Conservation (phyloP, 2,888 invertebrate species). For the Papilio elwesi region DNA sequence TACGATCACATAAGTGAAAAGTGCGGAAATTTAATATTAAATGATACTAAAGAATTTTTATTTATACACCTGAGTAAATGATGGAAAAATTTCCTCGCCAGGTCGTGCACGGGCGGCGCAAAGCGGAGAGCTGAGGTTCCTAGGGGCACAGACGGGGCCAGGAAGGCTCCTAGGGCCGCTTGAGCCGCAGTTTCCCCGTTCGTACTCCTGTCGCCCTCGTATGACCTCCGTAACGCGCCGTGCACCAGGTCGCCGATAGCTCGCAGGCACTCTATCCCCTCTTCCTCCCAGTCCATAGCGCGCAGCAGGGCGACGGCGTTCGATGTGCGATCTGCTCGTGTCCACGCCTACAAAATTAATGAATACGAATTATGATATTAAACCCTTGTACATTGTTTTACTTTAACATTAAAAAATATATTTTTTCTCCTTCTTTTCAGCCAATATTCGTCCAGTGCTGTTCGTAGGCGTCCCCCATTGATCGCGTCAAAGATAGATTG, state of each 20-base stretch:
- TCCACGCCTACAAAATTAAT: constrained; percentile 62
- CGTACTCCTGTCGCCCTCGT: constrained; percentile 25
- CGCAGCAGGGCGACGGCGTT: constrained; percentile 73
- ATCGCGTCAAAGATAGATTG: too few species aligned
- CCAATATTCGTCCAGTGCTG: too few species aligned
- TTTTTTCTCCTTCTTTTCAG: too few species aligned
- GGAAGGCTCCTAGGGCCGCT: constrained; percentile 92
- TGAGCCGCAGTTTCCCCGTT: constrained; percentile 78
- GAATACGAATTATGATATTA: not conserved
- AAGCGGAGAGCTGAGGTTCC: constrained; percentile 88
- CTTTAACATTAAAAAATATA: not conserved
- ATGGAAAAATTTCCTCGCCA: constrained; percentile 94
- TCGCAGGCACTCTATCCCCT: constrained; percentile 89
- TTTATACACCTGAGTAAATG: constrained; percentile 88
- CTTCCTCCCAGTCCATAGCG: constrained; percentile 91
- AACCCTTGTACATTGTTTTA: too few species aligned
- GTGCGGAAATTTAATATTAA: too few species aligned
- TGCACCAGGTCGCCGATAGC: constrained; percentile 85
- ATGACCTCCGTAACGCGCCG: constrained; percentile 54
- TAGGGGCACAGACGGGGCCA: constrained; percentile 88
- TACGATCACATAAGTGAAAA: too few species aligned
- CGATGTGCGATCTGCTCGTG: constrained; percentile 62
- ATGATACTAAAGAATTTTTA: too few species aligned
- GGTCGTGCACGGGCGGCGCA: constrained; percentile 90
- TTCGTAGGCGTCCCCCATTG: too few species aligned